Base-by-base conservation (phyloP, 2,797 vertebrate genomes). In the Spea hammondii region DNA sequence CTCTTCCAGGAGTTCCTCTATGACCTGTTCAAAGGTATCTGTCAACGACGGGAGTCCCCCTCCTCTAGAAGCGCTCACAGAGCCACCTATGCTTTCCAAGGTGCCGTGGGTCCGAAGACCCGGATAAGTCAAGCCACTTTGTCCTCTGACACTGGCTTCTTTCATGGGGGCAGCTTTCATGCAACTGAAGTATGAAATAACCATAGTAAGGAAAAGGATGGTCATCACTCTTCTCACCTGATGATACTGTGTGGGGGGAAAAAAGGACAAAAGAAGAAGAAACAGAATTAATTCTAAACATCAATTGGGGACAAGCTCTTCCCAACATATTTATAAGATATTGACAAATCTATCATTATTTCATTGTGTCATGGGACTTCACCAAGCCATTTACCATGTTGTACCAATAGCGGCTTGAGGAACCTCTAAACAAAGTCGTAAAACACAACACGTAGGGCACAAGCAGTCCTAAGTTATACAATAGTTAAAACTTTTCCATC, bases 201-300 rank as follows among this genome's bases (percentile, higher is more conserved):
- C 97, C 97, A 99, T 99, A 96, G 97, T 96, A 97, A 99, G 95
- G 94, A 99, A 97, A 97, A 99, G 96, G 97, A 98, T 98, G 97
- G 96, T 99, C 97, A 99, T 99, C 95, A 99, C 97, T 99, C 97
- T 98, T 98, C 96, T 98, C 94, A 99, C 96, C 96, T 98, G 96
- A 95, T 98, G 96, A 95, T 98, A 97, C 97, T 99, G 93, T 83
- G 84, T 70, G 85, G 86, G 85, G 85, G 86, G 85, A 87, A 85
- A 77, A 85, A 87, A 84, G 78, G 60, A 86, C 75, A 85, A 64
- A 85, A 46, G 80, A 72, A 79, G 76, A 69, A 76, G 32, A 6
- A 62, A 32, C 32, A 32, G 32, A 32, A 32, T 32, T 32, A 32
- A 32, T 32, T 32, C 32, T 32, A 32, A 32, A 32, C 32, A 32